phyloP scores from a whole-genome alignment of 2,113 vertebrate species.

The Bostrychus sinensis region DNA sequence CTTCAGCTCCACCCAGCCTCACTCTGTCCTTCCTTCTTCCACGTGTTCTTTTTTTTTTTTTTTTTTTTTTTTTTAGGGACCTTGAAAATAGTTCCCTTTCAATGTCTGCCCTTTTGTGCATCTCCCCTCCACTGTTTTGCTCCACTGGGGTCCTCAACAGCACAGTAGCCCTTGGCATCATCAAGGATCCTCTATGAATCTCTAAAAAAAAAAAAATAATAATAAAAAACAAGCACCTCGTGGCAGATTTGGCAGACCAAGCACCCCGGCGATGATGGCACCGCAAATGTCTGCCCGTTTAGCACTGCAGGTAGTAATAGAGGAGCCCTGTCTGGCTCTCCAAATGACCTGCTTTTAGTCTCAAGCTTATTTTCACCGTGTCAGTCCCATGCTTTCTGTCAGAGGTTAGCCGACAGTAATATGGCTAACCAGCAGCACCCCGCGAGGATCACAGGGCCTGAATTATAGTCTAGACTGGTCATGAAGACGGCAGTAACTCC shows the following conservation, averaged over 20 bases:
- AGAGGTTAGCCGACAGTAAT: conserved; percentile 53
- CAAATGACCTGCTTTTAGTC: conserved; percentile 55
- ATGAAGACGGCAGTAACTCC: background rate
- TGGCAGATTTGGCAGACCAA: conserved; percentile 49
- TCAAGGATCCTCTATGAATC: conserved; percentile 55
- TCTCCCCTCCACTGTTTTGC: conserved; percentile 37
- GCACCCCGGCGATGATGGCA: conserved; percentile 47
- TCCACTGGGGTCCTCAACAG: conserved; percentile 48
- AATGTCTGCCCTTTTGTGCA: conserved; percentile 50
- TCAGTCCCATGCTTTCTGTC: conserved; percentile 52
- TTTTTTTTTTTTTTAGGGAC: conserved; percentile 9
- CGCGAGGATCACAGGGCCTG: conserved; percentile 14
- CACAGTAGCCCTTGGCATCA: conserved; percentile 43
- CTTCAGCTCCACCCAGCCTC: conserved; percentile 28
- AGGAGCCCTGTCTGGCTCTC: conserved; percentile 49
- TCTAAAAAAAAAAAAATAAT: conserved; percentile 18
- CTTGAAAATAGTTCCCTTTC: conserved; percentile 45
- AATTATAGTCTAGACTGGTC: conserved; percentile 25
- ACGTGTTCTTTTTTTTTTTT: background rate
- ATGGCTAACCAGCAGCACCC: conserved; percentile 49
- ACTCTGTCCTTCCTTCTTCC: background rate
- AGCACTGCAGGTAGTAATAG: conserved; percentile 68
- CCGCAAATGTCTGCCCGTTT: conserved; percentile 60
- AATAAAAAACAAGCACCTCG: conserved; percentile 37
- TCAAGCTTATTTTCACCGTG: conserved; percentile 36